Evolutionary conservation across 2,797 vertebrate genomes (phyloP), one percentile per base, ranked within the genome.

Genomic region (Perdix hodgsoniae): DNA sequence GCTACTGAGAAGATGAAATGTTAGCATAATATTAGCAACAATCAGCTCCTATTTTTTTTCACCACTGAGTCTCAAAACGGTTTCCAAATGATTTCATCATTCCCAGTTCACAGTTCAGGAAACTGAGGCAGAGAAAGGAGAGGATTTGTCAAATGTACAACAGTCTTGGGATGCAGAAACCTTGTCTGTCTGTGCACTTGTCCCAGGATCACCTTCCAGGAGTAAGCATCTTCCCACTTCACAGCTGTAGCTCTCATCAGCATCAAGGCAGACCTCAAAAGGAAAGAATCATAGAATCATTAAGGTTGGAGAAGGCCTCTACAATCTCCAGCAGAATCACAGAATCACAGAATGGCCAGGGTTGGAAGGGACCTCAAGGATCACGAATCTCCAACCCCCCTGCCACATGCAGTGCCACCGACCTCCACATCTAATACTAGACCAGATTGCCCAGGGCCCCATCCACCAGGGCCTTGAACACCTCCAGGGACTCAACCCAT

Each of bases 41-140:
- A 69, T 24, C 49, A 76, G 91, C 77, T 82, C 86, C 65, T 31
- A 39, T 2, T 52, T 79, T 74, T 74, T 35, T 39, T 65, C 45
- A 39, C 39, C 57, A n/a, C 13, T 14, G 4, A 5, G 2, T 76
- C 49, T 83, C 80, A 59, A 61, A 73, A 85, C 76, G 9, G 3
- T 83, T 90, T 79, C 89, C 83, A 80, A 81, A 45, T 61, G 52
- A 76, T 83, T 88, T 90, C 11, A 9, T 44, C 73, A 37, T 70
- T 76, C 69, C 73, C 18, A 17, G 8, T 31, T 90, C 72, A 60
- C 56, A 23, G 8, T 61, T 63, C 1, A 27, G 86, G 70, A 90
- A 94, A 77, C 83, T 81, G 91, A 94, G 83, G 81, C 47, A 67
- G 2, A 47, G 31, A 83, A 83, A 33, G 5, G 21, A 11, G 18